Percentiles rank a stretch among this genome's conserved stretches.
Conservation (phyloP, 2,888 invertebrate genomes). For the Cephonodes hylas region DNA sequence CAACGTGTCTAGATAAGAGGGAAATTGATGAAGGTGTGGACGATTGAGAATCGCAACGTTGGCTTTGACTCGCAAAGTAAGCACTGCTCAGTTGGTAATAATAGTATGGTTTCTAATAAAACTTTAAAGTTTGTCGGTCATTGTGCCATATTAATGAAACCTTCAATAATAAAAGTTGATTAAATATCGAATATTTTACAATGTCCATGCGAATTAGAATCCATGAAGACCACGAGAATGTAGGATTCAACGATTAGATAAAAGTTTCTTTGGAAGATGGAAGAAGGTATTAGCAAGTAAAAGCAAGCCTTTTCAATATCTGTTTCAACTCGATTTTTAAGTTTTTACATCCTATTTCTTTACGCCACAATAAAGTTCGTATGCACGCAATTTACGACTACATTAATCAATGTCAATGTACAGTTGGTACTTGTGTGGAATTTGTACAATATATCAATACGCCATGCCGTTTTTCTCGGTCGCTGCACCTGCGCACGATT, state of each 20-base stretch:
- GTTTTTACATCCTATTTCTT: too few species aligned
- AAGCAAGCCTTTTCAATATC: too few species aligned
- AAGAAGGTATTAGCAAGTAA: too few species aligned
- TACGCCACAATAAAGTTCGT: too few species aligned
- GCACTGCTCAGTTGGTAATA: neutral
- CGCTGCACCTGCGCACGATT: conserved; percentile 39
- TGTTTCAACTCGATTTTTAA: too few species aligned
- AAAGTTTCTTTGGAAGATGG: too few species aligned
- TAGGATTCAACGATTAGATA: too few species aligned
- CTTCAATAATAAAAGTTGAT: too few species aligned
- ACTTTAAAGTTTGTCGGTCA: neutral
- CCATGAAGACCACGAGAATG: too few species aligned
- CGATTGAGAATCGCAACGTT: neutral
- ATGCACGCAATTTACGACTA: neutral
- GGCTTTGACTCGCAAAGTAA: neutral
- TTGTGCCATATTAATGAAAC: too few species aligned
- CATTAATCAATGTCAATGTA: conserved; percentile 1
- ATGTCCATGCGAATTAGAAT: too few species aligned
- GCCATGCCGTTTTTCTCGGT: neutral
- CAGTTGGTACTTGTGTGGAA: conserved; percentile 1
- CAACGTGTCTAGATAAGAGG: neutral
- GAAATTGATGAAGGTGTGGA: neutral
- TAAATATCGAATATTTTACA: too few species aligned
- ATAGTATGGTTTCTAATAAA: neutral
- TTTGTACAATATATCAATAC: conserved; percentile 10